A percentile compares a stretch with the other conserved stretches of the same genome.
Evolutionary conservation across 2,888 invertebrate species (phyloP).

Genomic region (Pyrocoelia pectoralis): DNA sequence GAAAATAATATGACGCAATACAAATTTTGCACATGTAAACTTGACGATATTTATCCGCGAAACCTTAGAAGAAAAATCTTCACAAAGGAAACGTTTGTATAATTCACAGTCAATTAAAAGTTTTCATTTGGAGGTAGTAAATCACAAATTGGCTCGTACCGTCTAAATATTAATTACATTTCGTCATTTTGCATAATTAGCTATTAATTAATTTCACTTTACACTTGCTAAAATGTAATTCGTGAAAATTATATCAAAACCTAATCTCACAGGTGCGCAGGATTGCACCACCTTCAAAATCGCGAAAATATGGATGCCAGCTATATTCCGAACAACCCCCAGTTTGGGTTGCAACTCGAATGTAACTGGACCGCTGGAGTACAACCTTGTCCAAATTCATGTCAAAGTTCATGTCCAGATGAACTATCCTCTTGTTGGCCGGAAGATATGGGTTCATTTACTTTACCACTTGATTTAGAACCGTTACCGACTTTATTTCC

Average conservation of each 20-base stretch:
- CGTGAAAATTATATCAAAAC: slow-evolving; percentile 30
- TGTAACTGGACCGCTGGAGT: slow-evolving; percentile 57
- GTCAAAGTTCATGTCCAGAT: slow-evolving; percentile 57
- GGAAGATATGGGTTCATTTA: slow-evolving; percentile 87
- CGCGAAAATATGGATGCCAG: slow-evolving; percentile 63
- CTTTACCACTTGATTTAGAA: slow-evolving; percentile 86
- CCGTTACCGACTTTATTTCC: slow-evolving; percentile 87
- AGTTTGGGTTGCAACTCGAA: slow-evolving; percentile 67
- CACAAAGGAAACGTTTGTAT: too few species aligned
- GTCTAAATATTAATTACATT: too few species aligned
- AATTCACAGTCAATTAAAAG: too few species aligned
- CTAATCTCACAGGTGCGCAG: slow-evolving; percentile 40
- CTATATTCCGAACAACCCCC: slow-evolving; percentile 74
- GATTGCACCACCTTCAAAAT: slow-evolving; percentile 43
- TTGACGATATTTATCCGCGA: too few species aligned
- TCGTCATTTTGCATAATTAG: too few species aligned
- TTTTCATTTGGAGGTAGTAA: too few species aligned
- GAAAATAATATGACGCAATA: too few species aligned
- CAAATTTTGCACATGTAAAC: too few species aligned
- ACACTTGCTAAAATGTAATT: not conserved
- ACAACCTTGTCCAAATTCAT: slow-evolving; percentile 55
- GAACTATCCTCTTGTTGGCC: slow-evolving; percentile 57
- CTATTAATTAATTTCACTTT: not conserved
- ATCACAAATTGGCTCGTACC: too few species aligned
- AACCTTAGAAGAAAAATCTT: too few species aligned